These are phyloP conservation scores for Noturus placidus DNA, from an alignment of 2,113 vertebrate species.

Conservation along the genomic window DNA sequence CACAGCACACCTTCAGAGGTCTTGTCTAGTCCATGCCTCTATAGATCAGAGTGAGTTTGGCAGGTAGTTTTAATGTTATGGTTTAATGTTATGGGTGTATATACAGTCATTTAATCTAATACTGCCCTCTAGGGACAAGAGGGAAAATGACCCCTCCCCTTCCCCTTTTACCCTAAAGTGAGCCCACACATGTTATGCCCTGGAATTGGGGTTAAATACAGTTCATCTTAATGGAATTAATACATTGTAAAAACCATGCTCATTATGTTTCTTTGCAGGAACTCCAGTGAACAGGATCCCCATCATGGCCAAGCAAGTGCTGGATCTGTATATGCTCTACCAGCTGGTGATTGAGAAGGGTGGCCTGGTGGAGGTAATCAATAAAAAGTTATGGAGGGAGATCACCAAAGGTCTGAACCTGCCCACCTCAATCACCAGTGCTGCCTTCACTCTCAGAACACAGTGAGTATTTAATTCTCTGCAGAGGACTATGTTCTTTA, in stretches of 20 bases:
- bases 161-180: background rate
- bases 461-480: constrained; percentile 79
- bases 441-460: constrained; percentile 96
- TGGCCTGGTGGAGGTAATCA: constrained; percentile 96
- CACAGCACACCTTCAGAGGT: too few species aligned
- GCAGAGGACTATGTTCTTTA: background rate
- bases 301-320: constrained; percentile 98
- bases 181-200: background rate
- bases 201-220: background rate
- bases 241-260: background rate
- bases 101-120: constrained; percentile 41
- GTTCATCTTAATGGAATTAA: background rate
- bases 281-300: constrained; percentile 97
- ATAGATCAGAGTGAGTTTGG: too few species aligned
- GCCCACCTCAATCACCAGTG: constrained; percentile 98
- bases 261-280: constrained; percentile 68
- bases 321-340: constrained; percentile 96
- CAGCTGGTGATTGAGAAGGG: constrained; percentile 96
- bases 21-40: too few species aligned
- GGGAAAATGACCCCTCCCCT: background rate
- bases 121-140: constrained; percentile 64
- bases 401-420: constrained; percentile 97
- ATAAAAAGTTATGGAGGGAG: constrained; percentile 98
- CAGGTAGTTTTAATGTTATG: background rate
- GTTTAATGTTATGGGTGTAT: background rate